These are phyloP conservation scores for Goniozus legneri DNA, from an alignment of 1,140 invertebrate species.

Conservation along the genomic window DNA sequence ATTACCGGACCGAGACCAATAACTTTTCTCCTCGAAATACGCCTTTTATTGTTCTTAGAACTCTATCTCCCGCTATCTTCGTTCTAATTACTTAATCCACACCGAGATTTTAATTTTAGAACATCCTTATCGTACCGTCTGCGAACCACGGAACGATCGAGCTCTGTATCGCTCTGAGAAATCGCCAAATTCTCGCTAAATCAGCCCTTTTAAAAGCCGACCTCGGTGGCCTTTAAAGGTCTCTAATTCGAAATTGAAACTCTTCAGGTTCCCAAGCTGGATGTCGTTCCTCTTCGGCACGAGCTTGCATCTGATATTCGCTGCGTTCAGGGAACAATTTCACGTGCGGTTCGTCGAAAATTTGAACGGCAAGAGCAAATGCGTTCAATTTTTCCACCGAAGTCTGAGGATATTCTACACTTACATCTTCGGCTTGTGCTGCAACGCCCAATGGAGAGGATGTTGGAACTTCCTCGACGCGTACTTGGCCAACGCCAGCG, in stretches of 20 bases:
- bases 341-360: constrained; percentile 21
- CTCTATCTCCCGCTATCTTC: neutral
- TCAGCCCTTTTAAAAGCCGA: too few relatives aligned
- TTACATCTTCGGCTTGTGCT: constrained; percentile 57
- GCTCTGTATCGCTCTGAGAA: too few relatives aligned
- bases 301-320: constrained; percentile 49
- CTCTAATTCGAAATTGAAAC: too few relatives aligned
- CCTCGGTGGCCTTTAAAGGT: too few relatives aligned
- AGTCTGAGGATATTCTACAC: constrained; percentile 55
- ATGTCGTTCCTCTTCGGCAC: constrained; percentile 52
- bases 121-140: too few relatives aligned
- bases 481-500: constrained; percentile 1
- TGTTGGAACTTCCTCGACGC: constrained; percentile 58
- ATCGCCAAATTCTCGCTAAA: too few relatives aligned
- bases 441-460: constrained; percentile 63
- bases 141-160: neutral
- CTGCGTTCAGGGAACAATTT: constrained; percentile 41
- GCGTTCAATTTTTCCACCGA: constrained; percentile 14
- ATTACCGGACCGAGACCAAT: neutral
- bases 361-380: neutral
- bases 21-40: too few relatives aligned
- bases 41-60: too few relatives aligned
- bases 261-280: constrained; percentile 51
- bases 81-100: constrained; percentile 1
- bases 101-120: too few relatives aligned